Percentiles rank a stretch among this genome's conserved stretches.
Evolutionary conservation across 23 tunicate species (phyloP).

Genomic region (Botrylloides violaceus): DNA sequence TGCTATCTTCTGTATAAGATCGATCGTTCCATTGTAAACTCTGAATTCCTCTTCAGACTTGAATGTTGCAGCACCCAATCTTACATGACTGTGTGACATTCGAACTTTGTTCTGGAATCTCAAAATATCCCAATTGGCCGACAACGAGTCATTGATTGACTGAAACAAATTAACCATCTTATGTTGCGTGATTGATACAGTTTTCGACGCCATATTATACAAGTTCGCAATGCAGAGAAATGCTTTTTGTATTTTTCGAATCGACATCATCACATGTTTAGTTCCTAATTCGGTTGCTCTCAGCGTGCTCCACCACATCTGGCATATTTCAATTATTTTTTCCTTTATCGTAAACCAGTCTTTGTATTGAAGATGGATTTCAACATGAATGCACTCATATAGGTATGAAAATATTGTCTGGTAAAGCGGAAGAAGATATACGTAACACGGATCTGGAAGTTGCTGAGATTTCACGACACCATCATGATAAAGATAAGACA

Average conservation of each 20-base stretch:
- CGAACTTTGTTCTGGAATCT: background rate
- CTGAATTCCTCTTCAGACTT: background rate
- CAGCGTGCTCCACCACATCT: background rate
- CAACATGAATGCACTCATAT: background rate
- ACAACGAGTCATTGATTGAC: background rate
- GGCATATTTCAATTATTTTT: background rate
- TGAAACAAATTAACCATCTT: conserved; percentile 4
- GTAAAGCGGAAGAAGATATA: conserved; percentile 22
- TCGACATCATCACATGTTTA: background rate
- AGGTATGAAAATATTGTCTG: background rate
- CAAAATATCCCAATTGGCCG: background rate
- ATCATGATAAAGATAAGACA: conserved; percentile 9
- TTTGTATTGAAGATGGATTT: background rate
- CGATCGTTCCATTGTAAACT: background rate
- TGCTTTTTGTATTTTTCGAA: background rate
- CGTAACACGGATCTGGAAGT: conserved; percentile 27
- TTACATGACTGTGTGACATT: background rate
- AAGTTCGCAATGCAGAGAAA: background rate
- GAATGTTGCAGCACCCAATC: background rate
- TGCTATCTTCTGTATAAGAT: background rate
- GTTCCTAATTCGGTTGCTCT: background rate
- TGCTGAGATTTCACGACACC: background rate
- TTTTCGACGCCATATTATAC: background rate
- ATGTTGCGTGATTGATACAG: background rate
- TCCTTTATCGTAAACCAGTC: background rate